phyloP scores from a whole-genome alignment of 2,797 vertebrate species.

The Poeciliopsis paucimaculata region DNA sequence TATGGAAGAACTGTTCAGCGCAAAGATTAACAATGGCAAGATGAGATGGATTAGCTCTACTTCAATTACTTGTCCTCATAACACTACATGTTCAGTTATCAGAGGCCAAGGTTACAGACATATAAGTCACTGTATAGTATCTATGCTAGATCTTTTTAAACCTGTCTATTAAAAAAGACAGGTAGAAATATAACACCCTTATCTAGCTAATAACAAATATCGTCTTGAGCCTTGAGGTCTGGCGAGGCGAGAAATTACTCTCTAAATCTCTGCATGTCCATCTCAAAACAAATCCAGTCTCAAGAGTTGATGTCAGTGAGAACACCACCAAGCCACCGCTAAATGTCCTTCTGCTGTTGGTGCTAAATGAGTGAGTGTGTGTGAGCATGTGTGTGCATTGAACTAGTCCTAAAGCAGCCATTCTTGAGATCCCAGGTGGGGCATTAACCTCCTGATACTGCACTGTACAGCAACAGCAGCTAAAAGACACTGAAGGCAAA shows the following conservation, averaged over 20 bases:
- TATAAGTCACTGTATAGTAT: slow-evolving; percentile 55
- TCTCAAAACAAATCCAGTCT: slow-evolving; percentile 67
- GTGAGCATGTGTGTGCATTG: slow-evolving; percentile 46
- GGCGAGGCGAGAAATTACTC: slow-evolving; percentile 52
- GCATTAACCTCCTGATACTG: slow-evolving; percentile 49
- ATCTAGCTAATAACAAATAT: slow-evolving; percentile 58
- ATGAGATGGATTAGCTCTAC: slow-evolving; percentile 55
- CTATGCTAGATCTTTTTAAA: slow-evolving; percentile 60
- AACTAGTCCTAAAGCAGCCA: slow-evolving; percentile 44
- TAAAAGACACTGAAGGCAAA: slow-evolving; percentile 51
- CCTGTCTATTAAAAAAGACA: slow-evolving; percentile 61
- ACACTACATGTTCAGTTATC: slow-evolving; percentile 42
- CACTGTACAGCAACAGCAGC: slow-evolving; percentile 62
- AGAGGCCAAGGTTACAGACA: slow-evolving; percentile 45
- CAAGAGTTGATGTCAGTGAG: slow-evolving; percentile 53
- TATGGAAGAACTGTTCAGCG: not conserved
- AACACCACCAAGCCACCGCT: slow-evolving; percentile 60
- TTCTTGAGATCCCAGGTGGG: slow-evolving; percentile 61
- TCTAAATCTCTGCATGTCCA: slow-evolving; percentile 68
- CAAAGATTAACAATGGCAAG: slow-evolving; percentile 58
- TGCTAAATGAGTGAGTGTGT: slow-evolving; percentile 44
- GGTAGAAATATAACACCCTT: slow-evolving; percentile 49
- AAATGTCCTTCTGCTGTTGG: slow-evolving; percentile 71
- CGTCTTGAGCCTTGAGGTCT: slow-evolving; percentile 59
- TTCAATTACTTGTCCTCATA: slow-evolving; percentile 59